These are phyloP conservation scores for Aphis gossypii DNA, from an alignment of 1,140 invertebrate genomes.

Conservation along the genomic window DNA sequence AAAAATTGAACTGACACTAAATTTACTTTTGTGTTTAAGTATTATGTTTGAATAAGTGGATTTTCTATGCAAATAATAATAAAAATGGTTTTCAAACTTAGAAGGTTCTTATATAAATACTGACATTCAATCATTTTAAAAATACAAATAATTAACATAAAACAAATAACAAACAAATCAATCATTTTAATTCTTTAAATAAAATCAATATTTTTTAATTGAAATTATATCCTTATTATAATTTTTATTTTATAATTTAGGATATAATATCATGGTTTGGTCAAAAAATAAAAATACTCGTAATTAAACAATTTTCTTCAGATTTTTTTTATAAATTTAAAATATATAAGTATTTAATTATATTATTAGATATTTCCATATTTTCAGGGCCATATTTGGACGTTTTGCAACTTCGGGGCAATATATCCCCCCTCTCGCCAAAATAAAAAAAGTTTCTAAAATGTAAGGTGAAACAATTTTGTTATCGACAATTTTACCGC, in stretches of 20 bases:
- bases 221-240: conserved; percentile 8
- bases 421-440: too few species aligned
- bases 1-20: not conserved
- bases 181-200: conserved; percentile 14
- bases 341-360: too few species aligned
- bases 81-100: not conserved
- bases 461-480: too few species aligned
- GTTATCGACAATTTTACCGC: too few species aligned
- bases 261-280: not conserved
- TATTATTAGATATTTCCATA: too few species aligned
- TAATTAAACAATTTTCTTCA: not conserved
- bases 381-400: too few species aligned
- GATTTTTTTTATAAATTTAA: not conserved
- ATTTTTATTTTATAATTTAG: not conserved
- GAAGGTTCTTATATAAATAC: not conserved
- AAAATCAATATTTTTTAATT: conserved; percentile 1
- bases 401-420: too few species aligned
- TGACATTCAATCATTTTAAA: not conserved
- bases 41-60: not conserved
- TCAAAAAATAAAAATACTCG: not conserved
- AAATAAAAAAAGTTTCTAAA: too few species aligned
- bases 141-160: not conserved
- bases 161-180: not conserved
- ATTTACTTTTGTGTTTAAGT: not conserved
- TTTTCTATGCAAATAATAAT: conserved; percentile 23